phyloP scores from a whole-genome alignment of 2,888 invertebrate species.

The Amaurobius ferox region DNA sequence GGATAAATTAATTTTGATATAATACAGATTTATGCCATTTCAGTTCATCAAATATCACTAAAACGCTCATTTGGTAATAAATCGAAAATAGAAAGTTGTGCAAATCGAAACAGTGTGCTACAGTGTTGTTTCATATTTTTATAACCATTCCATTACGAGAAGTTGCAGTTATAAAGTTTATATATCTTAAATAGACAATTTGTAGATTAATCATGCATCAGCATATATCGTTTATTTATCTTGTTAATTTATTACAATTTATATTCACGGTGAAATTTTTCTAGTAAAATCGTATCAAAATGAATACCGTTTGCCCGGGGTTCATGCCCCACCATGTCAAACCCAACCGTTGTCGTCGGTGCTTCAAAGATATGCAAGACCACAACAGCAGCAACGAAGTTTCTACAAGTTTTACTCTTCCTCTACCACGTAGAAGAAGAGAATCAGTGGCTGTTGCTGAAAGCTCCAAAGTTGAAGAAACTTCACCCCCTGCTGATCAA shows the following conservation, averaged over 20 bases:
- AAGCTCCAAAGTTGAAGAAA: constrained; percentile 26
- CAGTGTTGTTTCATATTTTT: neutral
- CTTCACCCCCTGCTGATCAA: constrained; percentile 16
- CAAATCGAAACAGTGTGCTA: too few relatives aligned
- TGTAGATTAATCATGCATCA: constrained; percentile 1
- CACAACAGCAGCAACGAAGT: constrained; percentile 57
- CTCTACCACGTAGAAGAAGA: constrained; percentile 56
- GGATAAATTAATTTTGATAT: too few relatives aligned
- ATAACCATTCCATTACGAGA: constrained; percentile 5
- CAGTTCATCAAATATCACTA: too few relatives aligned
- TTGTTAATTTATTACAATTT: neutral
- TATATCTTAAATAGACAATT: too few relatives aligned
- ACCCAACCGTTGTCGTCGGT: constrained; percentile 94
- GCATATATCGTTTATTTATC: neutral
- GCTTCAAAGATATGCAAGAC: constrained; percentile 83
- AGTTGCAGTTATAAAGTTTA: neutral
- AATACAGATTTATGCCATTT: too few relatives aligned
- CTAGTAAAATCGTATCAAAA: constrained; percentile 5
- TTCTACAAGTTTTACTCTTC: constrained; percentile 60
- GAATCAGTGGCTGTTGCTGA: constrained; percentile 65
- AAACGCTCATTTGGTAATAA: too few relatives aligned
- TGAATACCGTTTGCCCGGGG: constrained; percentile 79
- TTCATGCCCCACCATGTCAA: constrained; percentile 96
- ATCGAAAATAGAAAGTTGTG: too few relatives aligned
- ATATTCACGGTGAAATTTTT: neutral